phyloP scores from a whole-genome alignment of 2,797 vertebrate genomes.

The Mormyrus proboscirostris region DNA sequence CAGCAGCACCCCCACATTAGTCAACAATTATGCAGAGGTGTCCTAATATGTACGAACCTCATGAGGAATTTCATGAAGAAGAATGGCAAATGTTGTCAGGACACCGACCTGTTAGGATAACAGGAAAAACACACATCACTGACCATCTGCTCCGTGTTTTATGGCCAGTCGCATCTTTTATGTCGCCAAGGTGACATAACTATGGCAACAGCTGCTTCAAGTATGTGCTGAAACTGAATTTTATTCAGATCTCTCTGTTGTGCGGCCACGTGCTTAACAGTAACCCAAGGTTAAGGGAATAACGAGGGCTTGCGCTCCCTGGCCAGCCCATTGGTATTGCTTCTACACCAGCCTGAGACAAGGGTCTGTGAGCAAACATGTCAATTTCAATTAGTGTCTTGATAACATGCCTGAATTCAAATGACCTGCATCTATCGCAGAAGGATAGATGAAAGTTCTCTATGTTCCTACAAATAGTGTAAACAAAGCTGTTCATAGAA shows the following conservation, averaged over 20 bases:
- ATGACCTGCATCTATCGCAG: neutral
- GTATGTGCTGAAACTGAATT: neutral
- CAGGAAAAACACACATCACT: neutral
- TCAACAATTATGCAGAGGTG: neutral
- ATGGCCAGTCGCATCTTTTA: neutral
- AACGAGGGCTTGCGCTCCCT: neutral
- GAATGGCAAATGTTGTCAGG: slow-evolving; percentile 89
- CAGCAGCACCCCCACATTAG: neutral
- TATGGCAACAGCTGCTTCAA: neutral
- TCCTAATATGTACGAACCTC: slow-evolving; percentile 69
- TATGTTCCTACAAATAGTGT: neutral
- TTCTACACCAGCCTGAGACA: neutral
- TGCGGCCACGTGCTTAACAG: neutral
- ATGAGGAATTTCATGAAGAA: slow-evolving; percentile 95
- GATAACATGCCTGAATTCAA: neutral
- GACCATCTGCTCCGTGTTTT: neutral
- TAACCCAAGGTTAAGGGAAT: neutral
- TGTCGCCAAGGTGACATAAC: neutral
- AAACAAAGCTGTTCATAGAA: neutral
- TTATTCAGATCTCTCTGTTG: neutral
- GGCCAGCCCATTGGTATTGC: neutral
- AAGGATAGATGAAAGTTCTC: neutral
- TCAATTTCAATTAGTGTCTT: slow-evolving; percentile 46
- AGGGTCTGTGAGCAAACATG: slow-evolving; percentile 34
- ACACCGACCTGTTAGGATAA: slow-evolving; percentile 76